Evolutionary conservation across 2,113 vertebrate species (phyloP), one percentile per base, ranked within the genome.

Genomic region (Trochalopteron elliotii): DNA sequence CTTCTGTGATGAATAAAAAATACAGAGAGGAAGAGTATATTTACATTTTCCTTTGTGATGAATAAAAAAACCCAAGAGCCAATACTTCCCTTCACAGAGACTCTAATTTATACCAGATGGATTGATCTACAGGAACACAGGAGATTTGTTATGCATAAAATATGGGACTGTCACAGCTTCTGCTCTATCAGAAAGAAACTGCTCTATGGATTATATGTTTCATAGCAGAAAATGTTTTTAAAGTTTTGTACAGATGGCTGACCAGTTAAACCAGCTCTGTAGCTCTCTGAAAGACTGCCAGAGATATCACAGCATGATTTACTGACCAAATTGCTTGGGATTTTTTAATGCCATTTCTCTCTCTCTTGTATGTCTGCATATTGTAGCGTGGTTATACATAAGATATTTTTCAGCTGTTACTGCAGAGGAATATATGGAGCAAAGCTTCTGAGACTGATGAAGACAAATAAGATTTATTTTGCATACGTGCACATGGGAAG

Each of bases 21-120:
- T 8, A 52, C 10, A 37, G 68, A 67, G n/a, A 72, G 22, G 64
- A 83, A 52, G 27, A 45, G 3, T 69, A 2, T 67, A 77, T 95
- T 87, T 89, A 15, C 63, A 59, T 68, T 91, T 95, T 76, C 35
- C 45, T 76, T 24, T 63, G 16, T 60, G 52, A 69, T 64, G 25
- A 47, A 61, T 55, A 69, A 69, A 76, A 74, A 76, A 76, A 19
- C 4, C 10, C 20, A 45, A 49, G 9, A 61, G 25, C 16, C 30
- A 56, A 70, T 89, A 40, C 20, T 90, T 85, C 42, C 19, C 42
- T 60, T 90, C 56, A 56, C 10, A 53, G 53, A 83, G 39, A 56
- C 22, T 59, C 17, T 81, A 68, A 85, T 94, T 94, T 89, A 50
- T 85, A 74, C 47, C 92, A 89, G 83, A 90, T 93, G 94, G 93